Evolutionary conservation across 2,113 vertebrate species (phyloP), one percentile per base, ranked within the genome.

Genomic region (Gymnarchus niloticus): DNA sequence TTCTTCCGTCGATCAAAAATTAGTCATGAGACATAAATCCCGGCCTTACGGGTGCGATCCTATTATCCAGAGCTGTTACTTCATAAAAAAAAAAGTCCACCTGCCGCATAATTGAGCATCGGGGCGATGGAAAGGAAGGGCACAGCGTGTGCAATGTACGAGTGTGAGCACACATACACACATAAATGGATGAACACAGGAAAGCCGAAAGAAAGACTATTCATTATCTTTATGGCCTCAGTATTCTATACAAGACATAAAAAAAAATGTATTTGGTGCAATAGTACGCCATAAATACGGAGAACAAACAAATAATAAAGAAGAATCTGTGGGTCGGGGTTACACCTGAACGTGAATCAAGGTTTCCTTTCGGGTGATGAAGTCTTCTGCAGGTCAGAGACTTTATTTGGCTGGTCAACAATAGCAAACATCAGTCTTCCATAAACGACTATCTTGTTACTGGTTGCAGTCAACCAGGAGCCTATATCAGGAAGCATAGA

Each of bases 61-160:
- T 86, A 87, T 92, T 89, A 85, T 89, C 88, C 81, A 56, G 90
- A 91, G 90, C 89, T 87, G 85, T 92, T 89, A 89, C 90, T 87
- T 90, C 87, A 81, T 89, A 88, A 57, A 83, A 57, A 12, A 83
- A 91, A 87, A 87, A 88, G 92, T 90, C 87, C 78, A 90, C 84
- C 73, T 87, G 10, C 44, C 49, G 86, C 78, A 85, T 86, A 90
- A 87, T 23, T 0, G 78, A 87, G 65, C 85, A 86, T 87, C 84
- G 86, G 33, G 83, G n/a, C 69, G 21, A 81, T 59, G 21, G 52
- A 73, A 6, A 73, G 33, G 65, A 41, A 41, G 33, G 65, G 65
- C 14, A 69, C 28, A 12, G 61, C 46, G 73, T n/a, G 23, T 78
- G 76, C 83, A 78, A 25, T 82, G 25, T 69, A 19, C n/a, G n/a